Base-by-base conservation (phyloP, 1,140 invertebrate species). In the Asbolus verrucosus region DNA sequence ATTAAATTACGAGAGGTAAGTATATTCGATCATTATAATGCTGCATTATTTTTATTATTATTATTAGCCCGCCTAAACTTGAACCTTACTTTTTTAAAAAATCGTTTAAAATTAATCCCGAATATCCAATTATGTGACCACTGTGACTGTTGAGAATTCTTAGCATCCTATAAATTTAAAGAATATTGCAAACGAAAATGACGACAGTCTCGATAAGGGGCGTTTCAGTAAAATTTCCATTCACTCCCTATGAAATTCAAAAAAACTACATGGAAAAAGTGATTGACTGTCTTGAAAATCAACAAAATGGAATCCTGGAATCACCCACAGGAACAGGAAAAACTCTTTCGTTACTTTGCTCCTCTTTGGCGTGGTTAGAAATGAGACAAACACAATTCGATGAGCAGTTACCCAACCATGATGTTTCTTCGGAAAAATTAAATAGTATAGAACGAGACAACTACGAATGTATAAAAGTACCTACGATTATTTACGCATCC, bases 321-420 rank as follows among this genome's bases (percentile, higher is more conserved):
- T 98, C 95, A 70, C 97, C 96, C 1, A 99, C 97, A 3, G 89
- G 96, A 1, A 98, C 97, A 2, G 98, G 98, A 27, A 99, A 99
- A 85, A 99, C 98, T 0, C 82, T 99, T 1, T 94, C 94, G 71
- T 84, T 99, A 14, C 82, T 99, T 0, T 99, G 97, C 84, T 90
- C 96, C 0, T 89, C 95, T 0, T 81, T 99, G 65, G 95, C 92
- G 13, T 99, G 97, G 97, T 84, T 98, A 11, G 82, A 92, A 69
- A 84, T 89, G 0, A 89, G 90, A 71, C 92, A 93, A 87, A 86
- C 87, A 27, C 83, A 88, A 69, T 85, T n/a, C 85, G 87, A n/a
- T 0, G 46, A 0, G 6, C 46, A 54, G 11, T 6, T 11, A 6
- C 33, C n/a, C n/a, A 85, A 88, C 78, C 81, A 27, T 27, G 24